These are phyloP conservation scores for Ladona fulva DNA, from an alignment of 1,140 invertebrate species.

Conservation along the genomic window DNA sequence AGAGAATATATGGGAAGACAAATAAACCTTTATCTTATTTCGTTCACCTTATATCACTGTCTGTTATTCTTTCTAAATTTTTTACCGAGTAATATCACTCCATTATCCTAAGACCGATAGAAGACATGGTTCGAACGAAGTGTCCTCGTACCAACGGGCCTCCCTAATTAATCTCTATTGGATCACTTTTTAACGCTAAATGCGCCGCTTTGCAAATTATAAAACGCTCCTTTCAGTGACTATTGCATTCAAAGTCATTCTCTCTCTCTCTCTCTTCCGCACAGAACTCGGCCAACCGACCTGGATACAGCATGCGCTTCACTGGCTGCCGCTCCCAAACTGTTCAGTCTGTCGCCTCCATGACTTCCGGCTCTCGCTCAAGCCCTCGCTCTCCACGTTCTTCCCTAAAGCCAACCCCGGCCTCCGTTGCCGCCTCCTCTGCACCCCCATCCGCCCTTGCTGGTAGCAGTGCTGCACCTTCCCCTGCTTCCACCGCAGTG, in stretches of 20 bases:
- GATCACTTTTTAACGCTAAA: too few relatives aligned
- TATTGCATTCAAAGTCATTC: not conserved
- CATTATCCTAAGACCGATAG: too few relatives aligned
- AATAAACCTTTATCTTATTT: too few relatives aligned
- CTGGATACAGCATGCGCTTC: conserved; percentile 39
- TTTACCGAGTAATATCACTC: too few relatives aligned
- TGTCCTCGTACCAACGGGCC: too few relatives aligned
- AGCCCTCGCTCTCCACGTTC: conserved; percentile 33
- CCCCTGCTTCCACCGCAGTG: not conserved
- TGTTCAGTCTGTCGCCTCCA: conserved; percentile 36
- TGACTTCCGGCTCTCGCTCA: conserved; percentile 36
- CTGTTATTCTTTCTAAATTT: too few relatives aligned
- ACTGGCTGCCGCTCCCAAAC: conserved; percentile 37
- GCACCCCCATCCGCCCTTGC: not conserved
- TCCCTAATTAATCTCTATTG: too few relatives aligned
- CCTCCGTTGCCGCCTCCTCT: not conserved
- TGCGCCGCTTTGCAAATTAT: too few relatives aligned
- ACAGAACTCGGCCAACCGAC: conserved; percentile 29
- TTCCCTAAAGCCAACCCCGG: not conserved
- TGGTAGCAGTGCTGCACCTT: not conserved
- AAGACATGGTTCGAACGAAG: too few relatives aligned
- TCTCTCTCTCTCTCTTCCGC: not conserved
- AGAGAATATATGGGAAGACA: too few relatives aligned
- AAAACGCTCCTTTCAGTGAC: too few relatives aligned
- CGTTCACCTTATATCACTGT: too few relatives aligned